phyloP scores from a whole-genome alignment of 2,888 invertebrate genomes.

The Pyralis farinalis region DNA sequence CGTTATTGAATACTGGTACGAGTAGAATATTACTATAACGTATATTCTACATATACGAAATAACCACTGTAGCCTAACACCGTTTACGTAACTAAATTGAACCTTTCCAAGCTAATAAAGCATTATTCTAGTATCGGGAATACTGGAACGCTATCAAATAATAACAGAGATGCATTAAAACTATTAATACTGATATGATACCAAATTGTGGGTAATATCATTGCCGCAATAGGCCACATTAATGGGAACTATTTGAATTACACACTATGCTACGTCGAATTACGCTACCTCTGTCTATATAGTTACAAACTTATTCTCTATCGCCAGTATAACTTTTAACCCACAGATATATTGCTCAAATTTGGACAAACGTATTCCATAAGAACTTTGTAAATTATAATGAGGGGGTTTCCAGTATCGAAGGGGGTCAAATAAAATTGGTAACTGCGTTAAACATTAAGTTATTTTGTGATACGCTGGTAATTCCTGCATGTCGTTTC shows the following conservation, averaged over 20 bases:
- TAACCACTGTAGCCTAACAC: too few relatives aligned
- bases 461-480: slow-evolving; percentile 64
- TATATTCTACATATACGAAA: too few relatives aligned
- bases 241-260: slow-evolving; percentile 54
- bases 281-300: slow-evolving; percentile 28
- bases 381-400: neutral
- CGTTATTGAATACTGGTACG: too few relatives aligned
- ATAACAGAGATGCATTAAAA: slow-evolving; percentile 35
- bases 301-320: slow-evolving; percentile 11
- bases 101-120: slow-evolving; percentile 6
- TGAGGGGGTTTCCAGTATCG: slow-evolving; percentile 31
- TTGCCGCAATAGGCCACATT: slow-evolving; percentile 57
- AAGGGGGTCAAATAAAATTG: slow-evolving; percentile 32
- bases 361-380: neutral
- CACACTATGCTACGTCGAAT: slow-evolving; percentile 37
- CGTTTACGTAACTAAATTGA: slow-evolving; percentile 6
- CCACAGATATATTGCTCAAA: neutral
- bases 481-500: slow-evolving; percentile 57
- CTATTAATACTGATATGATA: slow-evolving; percentile 54
- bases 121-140: neutral
- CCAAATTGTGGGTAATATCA: slow-evolving; percentile 62
- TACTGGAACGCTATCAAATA: slow-evolving; percentile 24
- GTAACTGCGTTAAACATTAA: slow-evolving; percentile 43
- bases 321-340: slow-evolving; percentile 10
- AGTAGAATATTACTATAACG: too few relatives aligned